These are phyloP conservation scores for Xanthia togata DNA, from an alignment of 2,888 invertebrate species.

Conservation along the genomic window DNA sequence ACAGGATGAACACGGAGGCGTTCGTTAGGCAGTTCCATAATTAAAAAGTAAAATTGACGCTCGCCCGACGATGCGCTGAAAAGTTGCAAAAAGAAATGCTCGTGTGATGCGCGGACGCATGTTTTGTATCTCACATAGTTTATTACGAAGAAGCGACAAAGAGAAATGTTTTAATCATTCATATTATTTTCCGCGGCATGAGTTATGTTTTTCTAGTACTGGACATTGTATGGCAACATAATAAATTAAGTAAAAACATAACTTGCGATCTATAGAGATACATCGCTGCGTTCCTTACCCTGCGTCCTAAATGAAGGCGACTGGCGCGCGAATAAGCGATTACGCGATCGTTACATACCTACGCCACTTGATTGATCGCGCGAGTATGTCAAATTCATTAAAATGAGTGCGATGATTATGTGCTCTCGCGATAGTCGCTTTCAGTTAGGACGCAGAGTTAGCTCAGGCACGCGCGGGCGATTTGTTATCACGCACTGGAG, in stretches of 20 bases:
- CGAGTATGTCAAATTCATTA: background rate
- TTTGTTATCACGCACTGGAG: background rate
- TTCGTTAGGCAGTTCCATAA: slow-evolving; percentile 87
- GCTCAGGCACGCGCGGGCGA: background rate
- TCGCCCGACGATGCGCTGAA: slow-evolving; percentile 79
- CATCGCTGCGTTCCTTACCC: slow-evolving; percentile 17
- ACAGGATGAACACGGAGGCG: slow-evolving; percentile 74
- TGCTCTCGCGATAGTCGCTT: background rate
- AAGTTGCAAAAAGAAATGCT: slow-evolving; percentile 75
- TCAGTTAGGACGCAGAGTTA: background rate
- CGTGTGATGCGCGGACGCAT: slow-evolving; percentile 73
- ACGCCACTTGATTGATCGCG: background rate
- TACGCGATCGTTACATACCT: background rate
- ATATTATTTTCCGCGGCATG: slow-evolving; percentile 51
- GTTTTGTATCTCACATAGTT: slow-evolving; percentile 57
- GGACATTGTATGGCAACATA: slow-evolving; percentile 58
- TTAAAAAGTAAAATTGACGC: slow-evolving; percentile 82
- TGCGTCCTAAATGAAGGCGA: slow-evolving; percentile 1
- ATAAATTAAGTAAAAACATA: slow-evolving; percentile 60
- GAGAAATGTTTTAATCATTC: slow-evolving; percentile 58
- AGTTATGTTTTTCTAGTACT: slow-evolving; percentile 57
- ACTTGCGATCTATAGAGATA: slow-evolving; percentile 42
- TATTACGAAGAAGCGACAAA: slow-evolving; percentile 56
- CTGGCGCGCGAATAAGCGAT: background rate
- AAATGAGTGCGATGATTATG: background rate